Evolutionary conservation across 1,140 invertebrate genomes (phyloP), one percentile per base, ranked within the genome.

Genomic region (Helicoverpa armigera): DNA sequence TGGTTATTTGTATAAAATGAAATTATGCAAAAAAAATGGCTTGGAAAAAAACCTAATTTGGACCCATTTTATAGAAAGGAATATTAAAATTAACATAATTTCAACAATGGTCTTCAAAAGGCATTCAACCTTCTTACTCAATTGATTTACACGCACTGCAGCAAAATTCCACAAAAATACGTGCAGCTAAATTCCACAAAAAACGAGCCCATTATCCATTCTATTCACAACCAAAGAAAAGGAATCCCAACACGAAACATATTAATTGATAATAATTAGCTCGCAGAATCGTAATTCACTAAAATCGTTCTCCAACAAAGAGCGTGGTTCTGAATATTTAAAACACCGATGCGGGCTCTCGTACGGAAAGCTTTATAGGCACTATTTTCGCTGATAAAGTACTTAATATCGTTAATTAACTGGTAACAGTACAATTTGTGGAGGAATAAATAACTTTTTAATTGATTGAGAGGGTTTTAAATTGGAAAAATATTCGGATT

Each of bases 351-450:
- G 69, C 69, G 50, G 69, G 48, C 69, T 11, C 14, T 9, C 18
- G 12, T 31, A 72, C 54, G 53, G 50, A 72, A 72, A 31, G 69
- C 69, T 72, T 72, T 72, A 53, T 72, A 54, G 48, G 23, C 48
- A 72, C 69, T 72, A 72, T 53, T 72, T 53, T 53, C 23, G 29
- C 69, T 54, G 69, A 72, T 72, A 54, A 72, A 72, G 48, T 31
- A 53, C 67, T 70, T 70, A 70, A 53, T 70, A 70, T 70, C 53
- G 48, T 51, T 54, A 72, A 72, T 72, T 72, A 69, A 72, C 50
- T 54, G 50, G 18, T 31, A n/a, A 31, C 69, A 53, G 23, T 54
- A 53, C 69, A 69, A 69, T 69, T 50, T 50, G 43, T 69, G 65
- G 43, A 9, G 65, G 65, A 50, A 69, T 69, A 50, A 69, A 69